Percentiles rank a stretch among this genome's conserved stretches.
Evolutionary conservation across 2,888 invertebrate species (phyloP).

Genomic region (Amphipoea oculea): DNA sequence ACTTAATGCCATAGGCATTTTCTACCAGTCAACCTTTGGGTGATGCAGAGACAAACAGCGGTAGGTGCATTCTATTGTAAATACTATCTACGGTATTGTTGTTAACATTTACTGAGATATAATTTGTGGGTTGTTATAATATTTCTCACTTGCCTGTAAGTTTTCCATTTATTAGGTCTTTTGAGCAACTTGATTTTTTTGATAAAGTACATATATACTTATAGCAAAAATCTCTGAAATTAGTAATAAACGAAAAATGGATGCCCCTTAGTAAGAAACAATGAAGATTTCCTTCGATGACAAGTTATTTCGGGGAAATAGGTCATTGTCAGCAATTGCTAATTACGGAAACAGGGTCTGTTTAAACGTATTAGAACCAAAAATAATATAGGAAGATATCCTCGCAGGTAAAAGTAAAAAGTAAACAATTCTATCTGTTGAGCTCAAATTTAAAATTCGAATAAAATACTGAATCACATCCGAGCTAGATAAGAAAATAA

Average conservation of each 20-base stretch:
- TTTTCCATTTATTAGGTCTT: background rate
- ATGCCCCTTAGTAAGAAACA: background rate
- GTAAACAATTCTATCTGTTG: background rate
- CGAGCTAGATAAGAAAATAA: constrained; percentile 21
- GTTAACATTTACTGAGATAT: background rate
- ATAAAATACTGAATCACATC: background rate
- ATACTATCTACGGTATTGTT: constrained; percentile 31
- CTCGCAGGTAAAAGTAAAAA: background rate
- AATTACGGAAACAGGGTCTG: background rate
- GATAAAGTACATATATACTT: too few relatives aligned
- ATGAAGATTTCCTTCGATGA: background rate
- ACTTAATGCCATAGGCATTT: too few relatives aligned
- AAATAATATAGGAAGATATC: background rate
- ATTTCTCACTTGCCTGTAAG: background rate
- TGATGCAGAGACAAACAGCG: too few relatives aligned
- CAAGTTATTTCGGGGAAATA: background rate
- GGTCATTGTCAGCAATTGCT: background rate
- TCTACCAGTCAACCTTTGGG: too few relatives aligned
- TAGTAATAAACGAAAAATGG: background rate
- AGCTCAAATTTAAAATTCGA: background rate
- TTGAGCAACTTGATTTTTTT: too few relatives aligned
- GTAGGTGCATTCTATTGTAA: constrained; percentile 34
- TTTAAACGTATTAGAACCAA: too few relatives aligned
- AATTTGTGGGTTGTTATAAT: background rate
- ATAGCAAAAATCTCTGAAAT: background rate